Base-by-base conservation (phyloP, 2,797 vertebrate genomes). In the Karalla daura region DNA sequence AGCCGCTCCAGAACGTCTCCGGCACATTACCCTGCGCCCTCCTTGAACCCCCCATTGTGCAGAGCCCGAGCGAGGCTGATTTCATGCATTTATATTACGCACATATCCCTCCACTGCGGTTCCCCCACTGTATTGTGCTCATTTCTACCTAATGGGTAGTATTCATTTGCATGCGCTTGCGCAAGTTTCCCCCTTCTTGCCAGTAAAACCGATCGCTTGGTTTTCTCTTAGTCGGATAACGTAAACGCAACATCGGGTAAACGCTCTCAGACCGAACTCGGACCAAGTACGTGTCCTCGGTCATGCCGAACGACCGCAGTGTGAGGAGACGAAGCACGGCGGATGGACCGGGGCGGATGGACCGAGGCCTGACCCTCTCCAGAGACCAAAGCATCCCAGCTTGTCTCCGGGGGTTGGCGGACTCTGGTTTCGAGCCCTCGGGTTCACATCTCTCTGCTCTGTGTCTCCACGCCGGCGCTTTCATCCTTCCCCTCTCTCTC, bases 331-430 rank as follows among this genome's bases (percentile, higher is more conserved):
- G n/a, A n/a, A n/a, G n/a, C n/a, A n/a, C n/a, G n/a, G n/a, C n/a
- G n/a, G 56, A 20, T 56, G 74, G 87, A 70, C 15, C 0, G 28
- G 64, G 81, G 66, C 80, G 85, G 81, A 86, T 89, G 84, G 78
- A 65, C 59, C 30, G 15, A 3, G 62, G 61, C 47, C 62, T 64
- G 68, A 76, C 53, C 67, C 24, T 56, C 65, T 56, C 66, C 8
- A 11, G 37, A 69, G 70, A 59, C 55, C 14, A 14, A 25, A 24
- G 51, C 63, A 58, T 46, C 60, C 74, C 74, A 61, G 18, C 65
- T 63, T 83, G 59, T 46, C 80, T 58, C 79, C 5, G 4, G 59
- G 70, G 61, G 32, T 54, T 56, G 52, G 45, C 6, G 32, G 32
- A 54, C 50, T 47, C 21, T 44, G 17, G 20, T 35, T 82, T 80